Evolutionary conservation across 2,113 vertebrate species (phyloP).

Genomic region (Scophthalmus maximus): DNA sequence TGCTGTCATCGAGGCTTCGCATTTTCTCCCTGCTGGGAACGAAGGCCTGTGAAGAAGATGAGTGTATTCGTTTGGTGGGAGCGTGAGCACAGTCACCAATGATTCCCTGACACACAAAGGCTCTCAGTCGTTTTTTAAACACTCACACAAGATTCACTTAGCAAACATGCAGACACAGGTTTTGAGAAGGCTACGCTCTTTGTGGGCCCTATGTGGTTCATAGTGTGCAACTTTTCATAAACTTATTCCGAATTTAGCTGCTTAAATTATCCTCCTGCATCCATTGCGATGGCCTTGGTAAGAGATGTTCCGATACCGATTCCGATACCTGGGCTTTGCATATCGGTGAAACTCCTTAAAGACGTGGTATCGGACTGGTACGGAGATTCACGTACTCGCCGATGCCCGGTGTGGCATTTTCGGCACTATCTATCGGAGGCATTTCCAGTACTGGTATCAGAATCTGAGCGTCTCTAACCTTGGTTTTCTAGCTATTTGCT

Average conservation of each 20-base stretch:
- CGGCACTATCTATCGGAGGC: no score
- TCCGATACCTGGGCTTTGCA: no score
- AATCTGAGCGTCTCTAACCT: no score
- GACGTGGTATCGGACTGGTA: no score
- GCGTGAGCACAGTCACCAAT: slow-evolving; percentile 25
- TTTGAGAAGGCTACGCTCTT: background rate
- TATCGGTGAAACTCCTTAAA: no score
- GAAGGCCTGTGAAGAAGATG: slow-evolving; percentile 28
- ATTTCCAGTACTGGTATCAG: no score
- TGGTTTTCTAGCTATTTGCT: no score
- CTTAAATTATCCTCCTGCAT: slow-evolving; percentile 18
- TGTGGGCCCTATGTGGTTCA: background rate
- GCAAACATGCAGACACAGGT: background rate
- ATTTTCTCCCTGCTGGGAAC: no score
- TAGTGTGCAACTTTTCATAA: slow-evolving; percentile 25
- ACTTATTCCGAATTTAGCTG: no score
- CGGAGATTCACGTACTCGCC: no score
- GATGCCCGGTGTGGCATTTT: no score
- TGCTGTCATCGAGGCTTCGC: slow-evolving; percentile 39
- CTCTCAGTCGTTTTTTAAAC: background rate
- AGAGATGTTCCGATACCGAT: no score
- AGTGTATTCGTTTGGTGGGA: slow-evolving; percentile 38
- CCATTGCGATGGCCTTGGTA: slow-evolving; percentile 20
- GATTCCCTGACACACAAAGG: slow-evolving; percentile 15
- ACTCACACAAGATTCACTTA: background rate